Evolutionary conservation across 2,797 vertebrate species (phyloP).

Genomic region (Thripadectes ignobilis): DNA sequence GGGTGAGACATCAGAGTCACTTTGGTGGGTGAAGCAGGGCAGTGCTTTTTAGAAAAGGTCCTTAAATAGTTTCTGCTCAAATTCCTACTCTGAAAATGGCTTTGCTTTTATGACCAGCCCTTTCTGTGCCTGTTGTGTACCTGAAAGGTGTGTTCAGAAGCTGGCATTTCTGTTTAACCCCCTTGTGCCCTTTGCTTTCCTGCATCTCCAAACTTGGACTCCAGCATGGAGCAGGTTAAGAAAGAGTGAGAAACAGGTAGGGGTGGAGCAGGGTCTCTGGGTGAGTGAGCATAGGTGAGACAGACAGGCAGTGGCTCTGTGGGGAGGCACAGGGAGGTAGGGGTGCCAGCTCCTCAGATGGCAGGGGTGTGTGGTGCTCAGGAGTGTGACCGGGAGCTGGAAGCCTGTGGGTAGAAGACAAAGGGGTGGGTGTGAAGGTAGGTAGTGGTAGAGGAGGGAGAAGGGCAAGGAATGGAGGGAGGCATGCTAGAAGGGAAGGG

Average conservation of each 20-base stretch:
- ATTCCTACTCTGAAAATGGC: not conserved
- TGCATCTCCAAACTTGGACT: accelerated
- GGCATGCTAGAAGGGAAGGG: not conserved
- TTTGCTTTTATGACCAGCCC: not conserved
- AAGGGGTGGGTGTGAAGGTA: accelerated
- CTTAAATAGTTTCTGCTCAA: not conserved
- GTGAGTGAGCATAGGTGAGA: not conserved
- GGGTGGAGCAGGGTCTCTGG: not conserved
- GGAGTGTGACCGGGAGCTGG: not conserved
- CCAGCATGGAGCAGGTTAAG: not conserved
- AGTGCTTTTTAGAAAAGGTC: not conserved
- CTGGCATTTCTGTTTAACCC: not conserved
- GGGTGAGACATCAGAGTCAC: not conserved
- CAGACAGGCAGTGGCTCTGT: not conserved
- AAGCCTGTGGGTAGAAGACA: not conserved
- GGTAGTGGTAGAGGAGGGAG: not conserved
- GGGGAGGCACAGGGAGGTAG: not conserved
- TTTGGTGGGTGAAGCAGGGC: accelerated
- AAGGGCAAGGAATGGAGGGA: not conserved
- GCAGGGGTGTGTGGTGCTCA: not conserved
- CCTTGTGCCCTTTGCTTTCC: not conserved
- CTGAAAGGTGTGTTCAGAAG: not conserved
- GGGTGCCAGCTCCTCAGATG: not conserved
- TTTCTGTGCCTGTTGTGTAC: not conserved
- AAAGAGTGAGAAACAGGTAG: not conserved